Conservation (phyloP, 2,888 invertebrate species). For the Piscicola geometra region DNA sequence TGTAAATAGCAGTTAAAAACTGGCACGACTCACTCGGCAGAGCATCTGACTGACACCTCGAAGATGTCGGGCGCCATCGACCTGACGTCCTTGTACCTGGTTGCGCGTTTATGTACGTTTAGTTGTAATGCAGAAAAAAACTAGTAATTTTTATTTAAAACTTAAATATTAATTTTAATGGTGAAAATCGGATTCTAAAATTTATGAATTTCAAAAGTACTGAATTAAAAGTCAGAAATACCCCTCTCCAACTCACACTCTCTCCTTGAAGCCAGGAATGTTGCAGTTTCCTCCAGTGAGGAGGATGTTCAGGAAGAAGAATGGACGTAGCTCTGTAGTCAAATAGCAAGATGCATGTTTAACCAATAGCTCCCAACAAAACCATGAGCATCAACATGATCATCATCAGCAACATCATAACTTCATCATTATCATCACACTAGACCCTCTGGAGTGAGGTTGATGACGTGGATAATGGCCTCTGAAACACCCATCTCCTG, state of each 20-base stretch:
- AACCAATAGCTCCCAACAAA: no score
- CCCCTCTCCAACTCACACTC: slow-evolving; percentile 61
- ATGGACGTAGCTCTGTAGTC: slow-evolving; percentile 63
- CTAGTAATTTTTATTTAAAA: background rate
- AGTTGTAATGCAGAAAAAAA: background rate
- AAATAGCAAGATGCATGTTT: no score
- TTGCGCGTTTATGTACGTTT: slow-evolving; percentile 23
- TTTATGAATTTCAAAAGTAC: no score
- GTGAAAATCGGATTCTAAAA: background rate
- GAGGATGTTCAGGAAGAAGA: slow-evolving; percentile 71
- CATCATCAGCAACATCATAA: no score
- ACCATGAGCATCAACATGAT: no score
- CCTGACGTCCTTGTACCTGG: slow-evolving; percentile 66
- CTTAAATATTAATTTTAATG: background rate
- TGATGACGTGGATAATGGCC: slow-evolving; percentile 10
- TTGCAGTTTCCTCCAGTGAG: slow-evolving; percentile 75
- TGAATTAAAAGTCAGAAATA: no score
- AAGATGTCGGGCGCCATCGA: slow-evolving; percentile 72
- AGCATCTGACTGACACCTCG: slow-evolving; percentile 69
- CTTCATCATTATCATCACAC: no score
- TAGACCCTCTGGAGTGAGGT: slow-evolving; percentile 16
- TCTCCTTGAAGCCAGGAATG: slow-evolving; percentile 77
- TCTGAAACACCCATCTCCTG: slow-evolving; percentile 76
- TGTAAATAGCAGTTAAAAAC: background rate
- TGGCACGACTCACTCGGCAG: slow-evolving; percentile 64